Conservation (phyloP, 2,797 vertebrate species). For the Pangasius mekongensis region DNA sequence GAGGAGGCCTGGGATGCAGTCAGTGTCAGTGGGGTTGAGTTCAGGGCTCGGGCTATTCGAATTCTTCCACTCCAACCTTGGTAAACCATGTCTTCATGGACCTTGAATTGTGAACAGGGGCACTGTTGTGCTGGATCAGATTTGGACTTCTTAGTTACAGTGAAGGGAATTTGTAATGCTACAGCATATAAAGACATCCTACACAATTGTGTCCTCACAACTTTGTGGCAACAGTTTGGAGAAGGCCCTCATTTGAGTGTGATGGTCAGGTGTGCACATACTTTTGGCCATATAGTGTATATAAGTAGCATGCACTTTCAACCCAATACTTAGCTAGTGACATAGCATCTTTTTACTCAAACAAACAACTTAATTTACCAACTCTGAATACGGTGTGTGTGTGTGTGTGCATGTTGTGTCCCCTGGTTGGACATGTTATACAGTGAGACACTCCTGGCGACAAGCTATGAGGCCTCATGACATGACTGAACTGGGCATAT, state of each 20-base stretch:
- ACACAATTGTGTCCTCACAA: background rate
- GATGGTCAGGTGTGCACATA: background rate
- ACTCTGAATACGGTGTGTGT: background rate
- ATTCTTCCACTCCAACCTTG: background rate
- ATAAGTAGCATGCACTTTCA: background rate
- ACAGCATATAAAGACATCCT: background rate
- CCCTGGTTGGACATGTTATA: background rate
- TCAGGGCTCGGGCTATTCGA: background rate
- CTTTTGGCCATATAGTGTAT: background rate
- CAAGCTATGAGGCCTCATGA: background rate
- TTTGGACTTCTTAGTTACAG: background rate
- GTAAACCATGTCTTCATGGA: background rate
- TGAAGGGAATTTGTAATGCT: background rate
- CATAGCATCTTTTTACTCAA: background rate
- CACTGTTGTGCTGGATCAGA: background rate
- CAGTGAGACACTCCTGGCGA: background rate
- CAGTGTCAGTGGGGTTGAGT: background rate
- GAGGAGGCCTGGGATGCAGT: background rate
- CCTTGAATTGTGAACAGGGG: background rate
- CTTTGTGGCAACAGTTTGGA: background rate
- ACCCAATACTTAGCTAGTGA: background rate
- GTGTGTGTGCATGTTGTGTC: background rate
- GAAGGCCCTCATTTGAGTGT: background rate
- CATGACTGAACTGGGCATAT: background rate
- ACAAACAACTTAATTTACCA: no score